phyloP scores from a whole-genome alignment of 2,113 vertebrate species.

The Pipa parva region DNA sequence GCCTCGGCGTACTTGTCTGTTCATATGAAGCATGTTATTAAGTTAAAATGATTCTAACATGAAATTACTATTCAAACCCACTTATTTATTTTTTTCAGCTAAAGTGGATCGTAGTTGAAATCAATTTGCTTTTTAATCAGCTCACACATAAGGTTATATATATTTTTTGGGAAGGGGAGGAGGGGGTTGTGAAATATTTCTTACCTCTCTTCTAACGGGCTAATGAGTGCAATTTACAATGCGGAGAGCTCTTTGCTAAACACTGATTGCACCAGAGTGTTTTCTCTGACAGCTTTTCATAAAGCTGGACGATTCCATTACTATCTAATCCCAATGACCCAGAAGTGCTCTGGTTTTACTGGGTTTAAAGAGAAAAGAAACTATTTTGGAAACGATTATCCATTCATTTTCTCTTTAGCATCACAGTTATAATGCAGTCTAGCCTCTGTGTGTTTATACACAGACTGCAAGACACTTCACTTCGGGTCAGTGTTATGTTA shows the following conservation, averaged over 20 bases:
- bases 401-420: too few species aligned
- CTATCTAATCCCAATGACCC: not conserved
- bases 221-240: slow-evolving; percentile 1
- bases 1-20: not conserved
- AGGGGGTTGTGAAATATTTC: too few species aligned
- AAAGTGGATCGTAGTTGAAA: slow-evolving; percentile 28
- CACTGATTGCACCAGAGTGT: not conserved
- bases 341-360: slow-evolving; percentile 2
- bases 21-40: slow-evolving; percentile 12
- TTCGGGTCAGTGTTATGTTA: too few species aligned
- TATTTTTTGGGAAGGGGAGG: not conserved
- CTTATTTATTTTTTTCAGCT: slow-evolving; percentile 20
- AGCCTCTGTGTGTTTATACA: too few species aligned
- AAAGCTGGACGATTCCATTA: not conserved
- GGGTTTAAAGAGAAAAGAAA: not conserved
- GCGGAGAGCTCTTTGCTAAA: not conserved
- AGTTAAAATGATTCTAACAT: slow-evolving; percentile 9
- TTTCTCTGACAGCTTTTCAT: not conserved
- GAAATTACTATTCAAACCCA: slow-evolving; percentile 27
- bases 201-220: not conserved
- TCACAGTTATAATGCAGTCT: too few species aligned
- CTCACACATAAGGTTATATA: not conserved
- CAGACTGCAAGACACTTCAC: too few species aligned
- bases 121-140: slow-evolving; percentile 37
- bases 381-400: too few species aligned